A percentile compares a stretch with the other conserved stretches of the same genome.
These are phyloP conservation scores for Hafferia zeledoni DNA, from an alignment of 2,797 vertebrate species.

Conservation along the genomic window DNA sequence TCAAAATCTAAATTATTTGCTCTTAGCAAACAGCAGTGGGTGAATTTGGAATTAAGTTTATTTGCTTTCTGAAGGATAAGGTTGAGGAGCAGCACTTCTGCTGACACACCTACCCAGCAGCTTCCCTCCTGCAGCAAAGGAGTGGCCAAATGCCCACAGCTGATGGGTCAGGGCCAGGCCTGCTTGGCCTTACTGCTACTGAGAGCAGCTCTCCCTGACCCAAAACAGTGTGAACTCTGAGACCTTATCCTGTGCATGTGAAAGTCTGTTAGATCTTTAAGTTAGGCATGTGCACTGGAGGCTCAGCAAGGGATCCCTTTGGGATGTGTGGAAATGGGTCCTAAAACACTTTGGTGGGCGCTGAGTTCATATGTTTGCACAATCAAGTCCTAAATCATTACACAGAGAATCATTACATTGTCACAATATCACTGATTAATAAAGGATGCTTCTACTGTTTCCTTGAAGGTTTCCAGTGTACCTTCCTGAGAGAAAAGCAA, in stretches of 20 bases:
- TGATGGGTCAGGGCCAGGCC: neutral
- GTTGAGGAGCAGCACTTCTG: neutral
- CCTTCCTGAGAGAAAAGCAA: neutral
- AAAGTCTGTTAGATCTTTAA: neutral
- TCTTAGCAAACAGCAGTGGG: neutral
- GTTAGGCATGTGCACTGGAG: neutral
- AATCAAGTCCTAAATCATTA: no score
- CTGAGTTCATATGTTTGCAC: neutral
- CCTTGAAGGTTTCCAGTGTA: neutral
- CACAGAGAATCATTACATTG: neutral
- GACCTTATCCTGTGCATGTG: neutral
- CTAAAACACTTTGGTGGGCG: neutral
- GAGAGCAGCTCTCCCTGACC: neutral
- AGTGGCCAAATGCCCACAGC: neutral
- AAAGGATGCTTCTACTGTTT: neutral
- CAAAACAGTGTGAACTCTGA: rapidly evolving
- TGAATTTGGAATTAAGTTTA: neutral
- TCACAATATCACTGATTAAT: neutral
- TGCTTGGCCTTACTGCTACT: neutral
- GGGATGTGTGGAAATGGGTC: neutral
- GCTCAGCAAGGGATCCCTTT: neutral
- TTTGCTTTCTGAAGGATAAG: neutral
- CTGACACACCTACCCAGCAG: neutral
- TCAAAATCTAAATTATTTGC: neutral
- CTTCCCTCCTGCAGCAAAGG: neutral